Conservation (phyloP, 2,888 invertebrate species). For the Drosophila bunnanda region DNA sequence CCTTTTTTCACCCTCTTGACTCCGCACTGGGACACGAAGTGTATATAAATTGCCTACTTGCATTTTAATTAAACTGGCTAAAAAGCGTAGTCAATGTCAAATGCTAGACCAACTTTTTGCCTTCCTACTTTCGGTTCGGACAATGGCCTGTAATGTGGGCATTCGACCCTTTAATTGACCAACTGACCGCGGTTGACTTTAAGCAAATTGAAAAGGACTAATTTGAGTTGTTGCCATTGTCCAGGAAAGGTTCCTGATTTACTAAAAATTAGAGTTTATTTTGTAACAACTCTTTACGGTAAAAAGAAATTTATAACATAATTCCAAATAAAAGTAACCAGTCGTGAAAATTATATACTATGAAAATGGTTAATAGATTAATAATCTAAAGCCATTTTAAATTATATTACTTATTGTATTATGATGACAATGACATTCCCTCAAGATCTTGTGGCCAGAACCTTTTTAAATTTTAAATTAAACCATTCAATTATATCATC, state of each 20-base stretch:
- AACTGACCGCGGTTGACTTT: conserved; percentile 74
- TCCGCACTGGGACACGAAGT: conserved; percentile 67
- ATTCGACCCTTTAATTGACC: conserved; percentile 75
- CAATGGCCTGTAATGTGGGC: conserved; percentile 71
- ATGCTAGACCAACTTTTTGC: conserved; percentile 43
- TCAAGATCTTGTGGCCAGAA: background rate
- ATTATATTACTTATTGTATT: no score
- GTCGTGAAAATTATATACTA: background rate
- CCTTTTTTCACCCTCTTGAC: conserved; percentile 26
- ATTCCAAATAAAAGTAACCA: background rate
- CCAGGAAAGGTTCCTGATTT: background rate
- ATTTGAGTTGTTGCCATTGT: conserved; percentile 44
- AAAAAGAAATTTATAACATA: no score
- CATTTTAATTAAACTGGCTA: conserved; percentile 79
- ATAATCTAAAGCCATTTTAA: no score
- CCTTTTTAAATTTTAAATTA: background rate
- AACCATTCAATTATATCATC: background rate
- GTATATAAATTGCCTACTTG: conserved; percentile 80
- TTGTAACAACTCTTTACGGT: background rate
- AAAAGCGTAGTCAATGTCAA: conserved; percentile 74
- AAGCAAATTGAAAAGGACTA: conserved; percentile 67
- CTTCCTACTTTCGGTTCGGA: conserved; percentile 17
- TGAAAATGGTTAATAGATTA: background rate
- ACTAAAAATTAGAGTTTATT: background rate
- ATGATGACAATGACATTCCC: background rate